Evolutionary conservation across 2,888 invertebrate species (phyloP).

Genomic region (Paralinhomoeus sp.): DNA sequence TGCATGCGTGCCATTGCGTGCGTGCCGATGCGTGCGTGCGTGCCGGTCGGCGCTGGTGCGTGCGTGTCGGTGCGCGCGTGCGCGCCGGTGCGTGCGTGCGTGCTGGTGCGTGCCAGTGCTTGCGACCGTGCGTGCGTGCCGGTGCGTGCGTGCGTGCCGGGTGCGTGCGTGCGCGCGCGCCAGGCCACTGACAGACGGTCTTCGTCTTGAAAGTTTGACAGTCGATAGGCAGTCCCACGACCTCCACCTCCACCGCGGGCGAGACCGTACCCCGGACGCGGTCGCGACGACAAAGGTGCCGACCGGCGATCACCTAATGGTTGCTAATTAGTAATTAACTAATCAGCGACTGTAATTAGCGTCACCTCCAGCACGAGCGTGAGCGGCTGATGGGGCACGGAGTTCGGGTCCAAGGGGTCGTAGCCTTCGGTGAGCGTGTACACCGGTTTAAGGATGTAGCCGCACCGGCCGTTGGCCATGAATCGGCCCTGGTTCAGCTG

Average conservation of each 20-base stretch:
- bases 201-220: conserved; percentile 48
- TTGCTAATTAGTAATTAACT: too few relatives aligned
- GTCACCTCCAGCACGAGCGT: conserved; percentile 3
- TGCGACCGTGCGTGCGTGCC: too few relatives aligned
- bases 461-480: conserved; percentile 66
- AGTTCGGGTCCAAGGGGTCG: conserved; percentile 45
- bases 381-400: conserved; percentile 8
- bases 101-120: too few relatives aligned
- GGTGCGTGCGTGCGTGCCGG: too few relatives aligned
- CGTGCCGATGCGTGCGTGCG: too few relatives aligned
- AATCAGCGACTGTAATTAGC: too few relatives aligned
- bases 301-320: conserved; percentile 51
- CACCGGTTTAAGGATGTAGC: conserved; percentile 68
- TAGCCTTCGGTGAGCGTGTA: conserved; percentile 51
- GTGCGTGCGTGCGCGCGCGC: too few relatives aligned
- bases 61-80: too few relatives aligned
- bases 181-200: conserved; percentile 45
- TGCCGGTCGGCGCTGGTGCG: too few relatives aligned
- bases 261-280: conserved; percentile 48
- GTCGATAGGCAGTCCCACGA: conserved; percentile 67
- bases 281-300: conserved; percentile 56
- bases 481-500: conserved; percentile 83
- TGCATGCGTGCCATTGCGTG: too few relatives aligned
- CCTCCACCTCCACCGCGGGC: conserved; percentile 73
- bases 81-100: too few relatives aligned